phyloP scores from a whole-genome alignment of 64 coral and sea anemone species.

The Pocillopora verrucosa region DNA sequence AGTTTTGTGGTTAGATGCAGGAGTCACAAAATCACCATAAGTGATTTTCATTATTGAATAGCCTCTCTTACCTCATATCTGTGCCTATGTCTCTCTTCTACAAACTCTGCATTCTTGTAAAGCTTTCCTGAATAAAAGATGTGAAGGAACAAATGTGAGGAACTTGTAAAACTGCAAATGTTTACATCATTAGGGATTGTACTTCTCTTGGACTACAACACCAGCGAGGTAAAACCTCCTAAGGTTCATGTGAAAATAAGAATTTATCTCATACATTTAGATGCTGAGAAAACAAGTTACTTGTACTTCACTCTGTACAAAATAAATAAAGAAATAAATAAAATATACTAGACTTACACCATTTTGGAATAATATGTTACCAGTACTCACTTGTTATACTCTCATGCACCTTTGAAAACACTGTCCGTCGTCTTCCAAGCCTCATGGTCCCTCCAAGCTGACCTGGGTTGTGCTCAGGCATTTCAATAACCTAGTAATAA shows the following conservation, averaged over 20 bases:
- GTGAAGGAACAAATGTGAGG: background rate
- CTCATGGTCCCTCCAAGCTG: conserved; percentile 96
- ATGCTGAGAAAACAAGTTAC: too few species aligned
- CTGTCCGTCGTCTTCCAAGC: conserved; percentile 86
- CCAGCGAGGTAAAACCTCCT: too few species aligned
- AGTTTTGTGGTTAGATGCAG: too few species aligned
- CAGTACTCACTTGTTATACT: conserved; percentile 47
- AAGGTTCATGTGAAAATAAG: too few species aligned
- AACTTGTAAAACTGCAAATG: background rate
- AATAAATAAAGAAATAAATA: too few species aligned
- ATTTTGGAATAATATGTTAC: too few species aligned
- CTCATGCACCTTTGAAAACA: conserved; percentile 51
- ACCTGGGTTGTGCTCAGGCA: conserved; percentile 97
- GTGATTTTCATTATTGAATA: background rate
- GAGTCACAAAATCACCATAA: too few species aligned
- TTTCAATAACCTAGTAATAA: conserved; percentile 86
- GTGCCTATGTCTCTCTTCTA: conserved; percentile 96
- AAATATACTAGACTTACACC: too few species aligned
- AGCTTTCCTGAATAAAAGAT: conserved; percentile 51
- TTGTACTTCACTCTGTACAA: too few species aligned
- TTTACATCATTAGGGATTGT: background rate
- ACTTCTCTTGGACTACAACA: background rate
- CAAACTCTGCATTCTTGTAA: conserved; percentile 80
- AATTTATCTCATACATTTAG: too few species aligned
- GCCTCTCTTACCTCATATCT: conserved; percentile 73